Base-by-base conservation (phyloP, 2,797 vertebrate species). In the Rachycentron canadum region DNA sequence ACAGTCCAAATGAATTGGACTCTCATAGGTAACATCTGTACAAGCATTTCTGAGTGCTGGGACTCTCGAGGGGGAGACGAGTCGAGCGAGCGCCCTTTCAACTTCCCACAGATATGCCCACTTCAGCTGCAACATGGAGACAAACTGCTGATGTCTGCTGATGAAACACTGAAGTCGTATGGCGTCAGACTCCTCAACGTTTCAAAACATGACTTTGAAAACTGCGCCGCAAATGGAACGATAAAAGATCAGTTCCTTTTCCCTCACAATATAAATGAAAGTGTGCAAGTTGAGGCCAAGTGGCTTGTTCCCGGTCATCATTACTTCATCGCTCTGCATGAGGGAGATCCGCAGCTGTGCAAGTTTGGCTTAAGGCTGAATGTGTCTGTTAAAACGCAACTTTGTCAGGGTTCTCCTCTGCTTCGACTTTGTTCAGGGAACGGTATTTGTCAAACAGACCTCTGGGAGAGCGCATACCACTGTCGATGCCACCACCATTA, bases 61-160 rank as follows among this genome's bases (percentile, higher is more conserved):
- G 86, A 79, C 52, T 81, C 85, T 68, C 77, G 36, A 56, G 83
- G 47, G 52, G 65, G 32, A 57, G 81, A 45, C n/a, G 71, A 84
- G 43, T 82, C 43, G 8, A 81, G 74, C 13, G 82, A 78, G 12
- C 67, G 61, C 14, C 19, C 47, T 55, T 82, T 92, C 58, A 88
- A 14, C 60, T 82, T 95, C 52, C 93, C 95, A 43, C 96, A 97
- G 82, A 93, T 97, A 79, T 98, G 96, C 73, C 96, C 96, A 40
- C 87, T 97, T 55, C 92, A 96, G 72, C 86, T 97, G 86, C 97
- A 97, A 7, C 66, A 94, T 7, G 96, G 95, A 72, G 96, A 97
- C 17, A 90, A 81, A 21, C 91, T 97, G 78, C 86, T 95, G 64
- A 91, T 96, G 87, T 94, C 93, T 30, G 73, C 85, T 21, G 95